phyloP scores from a whole-genome alignment of 2,113 vertebrate genomes.

The Sinocyclocheilus rhinocerous region DNA sequence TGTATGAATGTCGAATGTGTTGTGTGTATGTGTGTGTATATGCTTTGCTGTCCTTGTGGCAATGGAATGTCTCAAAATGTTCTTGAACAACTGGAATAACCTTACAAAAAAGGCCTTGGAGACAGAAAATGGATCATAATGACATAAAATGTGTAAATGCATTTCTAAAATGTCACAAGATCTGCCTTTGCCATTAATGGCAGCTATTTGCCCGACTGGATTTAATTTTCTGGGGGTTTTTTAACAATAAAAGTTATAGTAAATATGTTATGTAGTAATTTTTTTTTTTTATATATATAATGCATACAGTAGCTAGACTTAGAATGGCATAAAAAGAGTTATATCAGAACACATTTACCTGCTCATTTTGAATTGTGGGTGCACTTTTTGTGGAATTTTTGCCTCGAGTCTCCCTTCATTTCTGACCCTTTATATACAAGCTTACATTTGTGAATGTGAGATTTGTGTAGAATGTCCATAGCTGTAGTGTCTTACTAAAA shows the following conservation, averaged over 20 bases:
- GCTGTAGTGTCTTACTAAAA: slow-evolving; percentile 59
- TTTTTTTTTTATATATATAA: neutral
- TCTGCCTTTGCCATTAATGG: neutral
- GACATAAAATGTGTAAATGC: neutral
- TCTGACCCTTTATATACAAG: neutral
- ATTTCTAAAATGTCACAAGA: neutral
- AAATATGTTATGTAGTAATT: no score
- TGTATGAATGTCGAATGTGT: neutral
- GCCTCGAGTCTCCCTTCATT: neutral
- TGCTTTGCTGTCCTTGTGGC: neutral
- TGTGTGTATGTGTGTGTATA: neutral
- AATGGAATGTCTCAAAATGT: neutral
- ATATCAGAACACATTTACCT: neutral
- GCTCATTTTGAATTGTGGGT: neutral
- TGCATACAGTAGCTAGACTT: neutral
- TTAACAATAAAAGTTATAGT: neutral
- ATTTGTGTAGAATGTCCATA: neutral
- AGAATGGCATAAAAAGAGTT: neutral
- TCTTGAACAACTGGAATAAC: neutral
- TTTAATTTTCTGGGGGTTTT: neutral
- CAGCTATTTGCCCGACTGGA: neutral
- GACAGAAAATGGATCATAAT: neutral
- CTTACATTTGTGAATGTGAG: neutral
- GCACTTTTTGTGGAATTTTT: neutral
- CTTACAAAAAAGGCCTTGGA: neutral